These are phyloP conservation scores for Oppia nitens DNA, from an alignment of 1,140 invertebrate species.

Conservation along the genomic window DNA sequence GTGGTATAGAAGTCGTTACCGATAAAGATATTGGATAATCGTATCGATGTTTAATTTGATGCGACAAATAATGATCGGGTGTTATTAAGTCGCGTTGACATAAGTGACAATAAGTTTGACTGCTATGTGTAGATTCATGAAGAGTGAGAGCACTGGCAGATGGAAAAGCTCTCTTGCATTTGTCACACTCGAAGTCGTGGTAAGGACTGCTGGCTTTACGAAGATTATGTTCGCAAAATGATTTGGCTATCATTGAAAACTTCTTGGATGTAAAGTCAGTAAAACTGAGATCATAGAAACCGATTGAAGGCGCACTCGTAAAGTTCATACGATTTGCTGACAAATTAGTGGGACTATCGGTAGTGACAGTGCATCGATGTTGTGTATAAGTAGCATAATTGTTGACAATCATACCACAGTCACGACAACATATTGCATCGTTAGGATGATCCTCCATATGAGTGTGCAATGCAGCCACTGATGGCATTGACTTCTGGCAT, in stretches of 20 bases:
- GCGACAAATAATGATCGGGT: neutral
- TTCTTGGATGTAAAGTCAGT: constrained; percentile 58
- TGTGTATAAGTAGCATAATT: constrained; percentile 31
- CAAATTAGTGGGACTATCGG: neutral
- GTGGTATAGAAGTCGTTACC: neutral
- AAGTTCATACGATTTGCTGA: constrained; percentile 6
- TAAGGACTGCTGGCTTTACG: constrained; percentile 41
- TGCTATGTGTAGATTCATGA: neutral
- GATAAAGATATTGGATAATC: neutral
- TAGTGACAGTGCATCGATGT: constrained; percentile 14
- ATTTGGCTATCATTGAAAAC: constrained; percentile 53
- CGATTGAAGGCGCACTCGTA: constrained; percentile 24
- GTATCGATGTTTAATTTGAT: constrained; percentile 1
- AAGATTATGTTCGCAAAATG: constrained; percentile 47
- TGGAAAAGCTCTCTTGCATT: constrained; percentile 51
- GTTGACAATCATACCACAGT: constrained; percentile 48
- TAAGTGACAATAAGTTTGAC: neutral
- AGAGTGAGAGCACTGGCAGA: neutral
- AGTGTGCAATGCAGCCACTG: constrained; percentile 38
- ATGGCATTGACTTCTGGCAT: constrained; percentile 43
- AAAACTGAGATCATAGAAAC: constrained; percentile 56
- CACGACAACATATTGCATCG: constrained; percentile 45
- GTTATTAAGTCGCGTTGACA: constrained; percentile 1
- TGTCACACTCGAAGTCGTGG: constrained; percentile 48
- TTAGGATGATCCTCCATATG: constrained; percentile 53